Percentiles rank a stretch among this genome's conserved stretches.
These are phyloP conservation scores for Chloroclysta siterata DNA, from an alignment of 2,888 invertebrate species.

Conservation along the genomic window DNA sequence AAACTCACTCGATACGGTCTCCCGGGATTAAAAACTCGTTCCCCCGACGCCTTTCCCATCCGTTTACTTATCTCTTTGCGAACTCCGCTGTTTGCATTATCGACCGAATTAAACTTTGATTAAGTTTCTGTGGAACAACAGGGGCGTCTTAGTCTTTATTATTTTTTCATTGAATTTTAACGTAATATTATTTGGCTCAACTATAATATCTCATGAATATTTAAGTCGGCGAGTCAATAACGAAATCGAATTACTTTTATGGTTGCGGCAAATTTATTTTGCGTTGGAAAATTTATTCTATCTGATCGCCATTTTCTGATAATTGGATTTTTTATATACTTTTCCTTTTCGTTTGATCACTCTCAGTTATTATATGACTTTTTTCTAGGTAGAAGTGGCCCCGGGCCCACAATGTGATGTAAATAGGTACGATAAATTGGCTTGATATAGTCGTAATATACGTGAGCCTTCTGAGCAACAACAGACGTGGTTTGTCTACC, in stretches of 20 bases:
- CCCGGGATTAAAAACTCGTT: slow-evolving; percentile 71
- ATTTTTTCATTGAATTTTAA: slow-evolving; percentile 42
- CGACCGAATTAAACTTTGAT: slow-evolving; percentile 78
- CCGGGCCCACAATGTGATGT: slow-evolving; percentile 4
- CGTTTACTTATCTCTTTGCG: slow-evolving; percentile 71
- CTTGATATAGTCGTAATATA: slow-evolving; percentile 8
- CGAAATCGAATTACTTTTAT: slow-evolving; percentile 35
- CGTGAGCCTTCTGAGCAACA: slow-evolving; percentile 44
- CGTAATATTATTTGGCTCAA: slow-evolving; percentile 32
- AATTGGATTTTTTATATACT: slow-evolving; percentile 22
- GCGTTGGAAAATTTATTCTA: slow-evolving; percentile 22
- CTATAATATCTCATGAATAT: slow-evolving; percentile 37
- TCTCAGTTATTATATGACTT: neutral
- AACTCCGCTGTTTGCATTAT: slow-evolving; percentile 78
- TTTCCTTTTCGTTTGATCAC: slow-evolving; percentile 1
- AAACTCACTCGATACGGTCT: slow-evolving; percentile 72
- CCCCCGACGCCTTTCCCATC: slow-evolving; percentile 72
- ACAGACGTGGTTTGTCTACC: slow-evolving; percentile 63
- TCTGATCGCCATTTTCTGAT: slow-evolving; percentile 20
- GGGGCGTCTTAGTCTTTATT: slow-evolving; percentile 46
- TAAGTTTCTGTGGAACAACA: slow-evolving; percentile 66
- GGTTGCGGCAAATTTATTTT: slow-evolving; percentile 17
- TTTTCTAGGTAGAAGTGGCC: neutral
- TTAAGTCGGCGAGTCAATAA: slow-evolving; percentile 27
- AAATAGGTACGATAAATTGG: slow-evolving; percentile 25